These are phyloP conservation scores for Ibidorhyncha struthersii DNA, from an alignment of 2,113 vertebrate species.

Conservation along the genomic window DNA sequence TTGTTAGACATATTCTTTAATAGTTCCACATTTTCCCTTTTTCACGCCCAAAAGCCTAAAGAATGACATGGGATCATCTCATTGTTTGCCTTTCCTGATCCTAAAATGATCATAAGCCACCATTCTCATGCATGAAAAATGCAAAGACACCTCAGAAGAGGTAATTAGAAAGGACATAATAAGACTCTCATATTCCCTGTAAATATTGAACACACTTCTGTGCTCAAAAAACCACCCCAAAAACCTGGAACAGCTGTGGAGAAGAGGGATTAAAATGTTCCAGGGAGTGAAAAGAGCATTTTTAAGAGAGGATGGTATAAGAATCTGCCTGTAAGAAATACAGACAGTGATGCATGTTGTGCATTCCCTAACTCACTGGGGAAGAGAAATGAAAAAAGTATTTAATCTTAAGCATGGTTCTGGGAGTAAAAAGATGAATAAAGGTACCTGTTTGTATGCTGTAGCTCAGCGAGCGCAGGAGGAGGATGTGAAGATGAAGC, in stretches of 20 bases:
- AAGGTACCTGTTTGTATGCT: not conserved
- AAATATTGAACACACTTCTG: not conserved
- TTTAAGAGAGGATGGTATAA: not conserved
- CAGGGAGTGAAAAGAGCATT: not conserved
- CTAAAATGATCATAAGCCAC: not conserved
- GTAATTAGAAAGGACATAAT: not conserved
- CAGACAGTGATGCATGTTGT: not conserved
- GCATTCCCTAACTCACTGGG: not conserved
- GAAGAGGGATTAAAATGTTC: not conserved
- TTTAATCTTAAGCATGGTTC: not conserved
- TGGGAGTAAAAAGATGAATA: not conserved
- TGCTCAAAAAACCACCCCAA: not conserved
- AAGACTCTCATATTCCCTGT: not conserved
- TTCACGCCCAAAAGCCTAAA: not conserved
- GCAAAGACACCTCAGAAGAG: not conserved
- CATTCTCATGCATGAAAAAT: not conserved
- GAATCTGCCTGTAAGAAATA: not conserved
- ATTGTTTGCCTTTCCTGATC: not conserved
- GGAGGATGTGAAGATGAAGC: not conserved
- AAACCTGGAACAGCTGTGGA: not conserved
- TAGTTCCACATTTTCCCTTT: not conserved
- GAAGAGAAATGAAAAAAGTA: not conserved
- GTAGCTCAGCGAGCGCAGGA: accelerated
- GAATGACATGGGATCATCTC: not conserved
- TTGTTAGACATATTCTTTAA: not conserved